A percentile compares a stretch with the other conserved stretches of the same genome.
phyloP scores from a whole-genome alignment of 1,140 invertebrate genomes.

The Rhizoglyphus robini region DNA sequence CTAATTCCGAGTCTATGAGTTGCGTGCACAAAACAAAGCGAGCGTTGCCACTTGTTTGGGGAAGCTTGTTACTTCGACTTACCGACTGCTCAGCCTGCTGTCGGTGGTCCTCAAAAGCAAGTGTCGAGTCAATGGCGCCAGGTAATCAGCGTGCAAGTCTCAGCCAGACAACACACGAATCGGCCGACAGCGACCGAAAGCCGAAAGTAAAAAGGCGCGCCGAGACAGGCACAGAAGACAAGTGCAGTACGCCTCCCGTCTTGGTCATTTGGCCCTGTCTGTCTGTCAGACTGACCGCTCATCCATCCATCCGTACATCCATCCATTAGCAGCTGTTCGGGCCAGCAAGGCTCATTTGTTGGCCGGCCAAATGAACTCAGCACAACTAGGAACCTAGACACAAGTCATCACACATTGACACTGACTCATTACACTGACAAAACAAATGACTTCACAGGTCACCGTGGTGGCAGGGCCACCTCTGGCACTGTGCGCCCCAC shows the following conservation, averaged over 20 bases:
- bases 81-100: neutral
- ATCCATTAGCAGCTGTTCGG: conserved; percentile 5
- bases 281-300: neutral
- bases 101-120: conserved; percentile 12
- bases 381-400: neutral
- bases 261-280: conserved; percentile 6
- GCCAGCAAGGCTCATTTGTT: neutral
- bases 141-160: conserved; percentile 13
- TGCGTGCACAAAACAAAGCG: neutral
- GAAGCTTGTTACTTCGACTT: neutral
- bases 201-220: neutral
- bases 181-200: neutral
- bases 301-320: neutral
- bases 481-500: no score
- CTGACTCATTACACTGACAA: neutral
- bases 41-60: neutral
- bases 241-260: neutral
- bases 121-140: conserved; percentile 15
- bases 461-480: no score
- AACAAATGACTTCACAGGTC: conserved; percentile 13
- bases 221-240: neutral
- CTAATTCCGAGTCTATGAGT: neutral
- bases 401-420: conserved; percentile 14
- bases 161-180: conserved; percentile 9
- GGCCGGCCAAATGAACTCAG: neutral